phyloP scores from a whole-genome alignment of 1,140 invertebrate species.

The Mycetomoellerius zeteki region DNA sequence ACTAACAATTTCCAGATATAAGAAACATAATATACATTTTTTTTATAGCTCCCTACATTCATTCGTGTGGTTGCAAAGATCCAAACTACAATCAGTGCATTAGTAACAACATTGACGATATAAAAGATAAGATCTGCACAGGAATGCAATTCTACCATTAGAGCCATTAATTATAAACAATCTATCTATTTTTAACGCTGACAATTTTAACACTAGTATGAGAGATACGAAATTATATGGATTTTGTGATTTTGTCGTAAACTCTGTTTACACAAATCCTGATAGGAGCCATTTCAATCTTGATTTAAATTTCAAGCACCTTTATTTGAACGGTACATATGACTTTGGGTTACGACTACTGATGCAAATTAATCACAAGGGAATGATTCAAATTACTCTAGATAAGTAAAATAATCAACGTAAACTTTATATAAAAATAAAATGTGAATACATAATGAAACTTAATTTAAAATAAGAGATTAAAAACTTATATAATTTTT shows the following conservation, averaged over 20 bases:
- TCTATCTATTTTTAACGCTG: background rate
- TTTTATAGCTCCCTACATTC: slow-evolving; percentile 89
- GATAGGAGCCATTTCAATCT: slow-evolving; percentile 64
- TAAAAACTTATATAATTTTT: background rate
- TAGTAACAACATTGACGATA: slow-evolving; percentile 86
- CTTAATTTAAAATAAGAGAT: too few species aligned
- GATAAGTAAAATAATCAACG: slow-evolving; percentile 17
- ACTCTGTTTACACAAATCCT: background rate
- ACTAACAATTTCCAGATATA: too few species aligned
- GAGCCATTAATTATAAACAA: slow-evolving; percentile 87
- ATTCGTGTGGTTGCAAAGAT: slow-evolving; percentile 89
- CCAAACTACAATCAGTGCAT: slow-evolving; percentile 89
- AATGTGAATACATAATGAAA: background rate
- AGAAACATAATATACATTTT: too few species aligned
- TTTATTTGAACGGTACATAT: slow-evolving; percentile 88
- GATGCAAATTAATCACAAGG: slow-evolving; percentile 77
- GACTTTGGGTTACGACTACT: slow-evolving; percentile 88
- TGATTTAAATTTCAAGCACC: slow-evolving; percentile 80
- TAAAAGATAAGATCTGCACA: slow-evolving; percentile 86
- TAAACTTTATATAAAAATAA: slow-evolving; percentile 9
- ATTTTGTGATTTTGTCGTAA: background rate
- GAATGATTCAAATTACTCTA: slow-evolving; percentile 72
- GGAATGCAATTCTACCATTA: slow-evolving; percentile 88
- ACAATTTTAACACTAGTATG: background rate
- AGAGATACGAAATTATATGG: background rate